Conservation (phyloP, 1,140 invertebrate species). For the Anoplolepis gracilipes region DNA sequence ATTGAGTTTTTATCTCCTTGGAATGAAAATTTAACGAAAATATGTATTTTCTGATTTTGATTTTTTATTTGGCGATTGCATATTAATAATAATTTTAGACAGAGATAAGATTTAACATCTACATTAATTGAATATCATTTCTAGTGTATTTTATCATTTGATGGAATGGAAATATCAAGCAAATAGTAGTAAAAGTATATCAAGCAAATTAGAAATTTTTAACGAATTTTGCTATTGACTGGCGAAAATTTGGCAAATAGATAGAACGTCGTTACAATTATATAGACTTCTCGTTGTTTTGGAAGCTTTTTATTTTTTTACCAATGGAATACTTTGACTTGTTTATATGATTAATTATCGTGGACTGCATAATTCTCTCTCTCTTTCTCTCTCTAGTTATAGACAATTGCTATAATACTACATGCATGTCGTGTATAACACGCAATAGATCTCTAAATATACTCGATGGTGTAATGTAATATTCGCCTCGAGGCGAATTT, state of each 20-base stretch:
- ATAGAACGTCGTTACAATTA: background rate
- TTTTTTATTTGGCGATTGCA: background rate
- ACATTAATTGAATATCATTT: background rate
- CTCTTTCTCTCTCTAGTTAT: background rate
- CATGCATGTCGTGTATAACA: slow-evolving; percentile 25
- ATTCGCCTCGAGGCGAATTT: background rate
- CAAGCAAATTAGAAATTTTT: background rate
- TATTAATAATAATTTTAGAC: background rate
- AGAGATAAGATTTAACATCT: background rate
- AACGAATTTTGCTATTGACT: background rate
- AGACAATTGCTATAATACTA: slow-evolving; percentile 31
- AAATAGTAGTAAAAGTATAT: slow-evolving; percentile 4
- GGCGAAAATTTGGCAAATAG: background rate
- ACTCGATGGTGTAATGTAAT: slow-evolving; percentile 39
- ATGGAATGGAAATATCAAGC: background rate
- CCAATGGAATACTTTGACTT: slow-evolving; percentile 17
- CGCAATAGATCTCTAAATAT: slow-evolving; percentile 50
- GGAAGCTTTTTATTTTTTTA: background rate
- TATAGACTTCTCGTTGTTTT: background rate
- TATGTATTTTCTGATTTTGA: background rate
- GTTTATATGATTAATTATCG: slow-evolving; percentile 10
- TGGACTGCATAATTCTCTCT: slow-evolving; percentile 17
- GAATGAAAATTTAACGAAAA: background rate
- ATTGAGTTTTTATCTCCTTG: background rate
- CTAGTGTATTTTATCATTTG: background rate